Conservation (phyloP, 2,797 vertebrate genomes). For the Pangasius larnaudii region DNA sequence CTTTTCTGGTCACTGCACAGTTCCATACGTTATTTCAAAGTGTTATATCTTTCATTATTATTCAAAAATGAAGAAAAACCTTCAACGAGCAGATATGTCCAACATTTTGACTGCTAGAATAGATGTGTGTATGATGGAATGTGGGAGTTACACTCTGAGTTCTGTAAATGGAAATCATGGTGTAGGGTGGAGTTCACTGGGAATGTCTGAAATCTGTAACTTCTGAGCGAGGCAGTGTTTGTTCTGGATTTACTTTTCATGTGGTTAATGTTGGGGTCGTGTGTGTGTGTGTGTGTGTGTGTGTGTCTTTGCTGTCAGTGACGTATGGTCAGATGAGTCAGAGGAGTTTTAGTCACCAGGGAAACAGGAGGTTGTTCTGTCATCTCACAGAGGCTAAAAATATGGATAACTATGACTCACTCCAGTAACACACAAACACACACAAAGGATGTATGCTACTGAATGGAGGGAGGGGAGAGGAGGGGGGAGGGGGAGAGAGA, state of each 20-base stretch:
- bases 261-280: slow-evolving; percentile 15
- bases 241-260: slow-evolving; percentile 12
- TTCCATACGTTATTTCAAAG: background rate
- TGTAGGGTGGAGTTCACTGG: slow-evolving; percentile 25
- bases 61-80: background rate
- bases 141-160: background rate
- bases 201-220: slow-evolving; percentile 19
- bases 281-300: slow-evolving; percentile 21
- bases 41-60: background rate
- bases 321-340: slow-evolving; percentile 52
- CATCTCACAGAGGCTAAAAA: slow-evolving; percentile 44
- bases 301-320: slow-evolving; percentile 10
- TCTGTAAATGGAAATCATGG: background rate
- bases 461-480: background rate
- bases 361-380: slow-evolving; percentile 4
- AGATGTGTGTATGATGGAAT: slow-evolving; percentile 10
- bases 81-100: background rate
- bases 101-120: background rate
- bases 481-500: background rate
- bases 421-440: slow-evolving; percentile 10
- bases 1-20: background rate
- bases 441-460: background rate
- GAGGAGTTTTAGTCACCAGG: slow-evolving; percentile 15
- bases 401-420: slow-evolving; percentile 43
- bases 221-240: background rate